phyloP scores from a whole-genome alignment of 2,888 invertebrate species.

The Anorthoa munda region DNA sequence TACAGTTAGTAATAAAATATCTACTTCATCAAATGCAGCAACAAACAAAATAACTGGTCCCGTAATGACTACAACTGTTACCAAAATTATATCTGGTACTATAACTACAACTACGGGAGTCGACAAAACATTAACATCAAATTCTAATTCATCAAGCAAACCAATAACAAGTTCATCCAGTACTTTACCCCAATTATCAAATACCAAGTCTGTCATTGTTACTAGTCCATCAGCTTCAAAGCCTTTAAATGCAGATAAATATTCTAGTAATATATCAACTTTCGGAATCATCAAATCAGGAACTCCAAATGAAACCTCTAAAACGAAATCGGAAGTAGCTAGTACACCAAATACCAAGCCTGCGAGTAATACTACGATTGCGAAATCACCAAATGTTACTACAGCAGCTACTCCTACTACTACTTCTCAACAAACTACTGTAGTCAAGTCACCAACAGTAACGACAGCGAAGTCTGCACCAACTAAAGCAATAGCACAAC shows the following conservation, averaged over 20 bases:
- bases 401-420: conserved; percentile 35
- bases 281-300: conserved; percentile 33
- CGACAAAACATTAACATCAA: conserved; percentile 31
- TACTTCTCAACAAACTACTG: conserved; percentile 35
- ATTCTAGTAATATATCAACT: conserved; percentile 43
- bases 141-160: conserved; percentile 41
- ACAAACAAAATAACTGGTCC: conserved; percentile 12
- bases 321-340: conserved; percentile 48
- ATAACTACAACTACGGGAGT: conserved; percentile 2
- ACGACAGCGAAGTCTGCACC: conserved; percentile 36
- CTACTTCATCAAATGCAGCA: conserved; percentile 8
- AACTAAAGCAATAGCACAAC: conserved; percentile 41
- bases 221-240: conserved; percentile 12
- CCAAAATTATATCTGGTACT: conserved; percentile 6
- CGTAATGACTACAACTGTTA: conserved; percentile 11
- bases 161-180: conserved; percentile 39
- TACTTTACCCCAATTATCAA: conserved; percentile 7
- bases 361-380: conserved; percentile 23
- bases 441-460: conserved; percentile 25
- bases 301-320: conserved; percentile 7
- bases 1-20: conserved; percentile 20
- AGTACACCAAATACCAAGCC: conserved; percentile 34
- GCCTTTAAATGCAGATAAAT: conserved; percentile 19
- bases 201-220: conserved; percentile 18
- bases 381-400: conserved; percentile 46